Base-by-base conservation (phyloP, 1,140 invertebrate genomes). In the Drosophila repleta region DNA sequence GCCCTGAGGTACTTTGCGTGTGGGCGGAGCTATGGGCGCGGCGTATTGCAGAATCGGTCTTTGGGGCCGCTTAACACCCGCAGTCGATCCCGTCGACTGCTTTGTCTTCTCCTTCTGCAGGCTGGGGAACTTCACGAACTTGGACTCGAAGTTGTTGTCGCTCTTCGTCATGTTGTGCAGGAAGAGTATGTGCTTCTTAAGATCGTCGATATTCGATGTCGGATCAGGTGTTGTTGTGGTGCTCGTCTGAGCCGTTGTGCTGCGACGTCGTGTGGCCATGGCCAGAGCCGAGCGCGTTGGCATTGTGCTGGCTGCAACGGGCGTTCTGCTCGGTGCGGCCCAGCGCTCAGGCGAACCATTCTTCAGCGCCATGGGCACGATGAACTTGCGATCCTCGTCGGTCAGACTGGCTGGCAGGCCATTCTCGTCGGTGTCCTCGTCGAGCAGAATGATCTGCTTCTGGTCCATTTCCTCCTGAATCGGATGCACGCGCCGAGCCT, bases 401-500 rank as follows among this genome's bases (percentile, higher is more conserved):
- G 82, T 90, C 13, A 90, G 57, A 69, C 90, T 90, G 66, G 87
- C 74, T 1, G 90, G 85, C 35, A 90, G 64, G 46, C 80, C 79
- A 57, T 91, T 90, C 32, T 90, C 90, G 68, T 91, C 90, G 26
- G 84, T 90, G 62, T 90, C 88, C 37, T 91, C 90, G 32, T 91
- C 90, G n/a, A 91, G 75, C 35, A 91, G 66, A 17, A 90, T 84
- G 2, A 91, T 91, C 70, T 91, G 83, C 51, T 91, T 91, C 48
- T 89, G 90, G 56, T 91, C 85, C 88, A 91, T 91, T 65, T 91
- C 90, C 64, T 90, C 90, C 37, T 89, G 85, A 35, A 91, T 90
- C 1, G 88, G 90, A 76, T 89, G 88, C 4, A 83, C 35, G 0
- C 79, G 74, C 5, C 82, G 55, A 10, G 75, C 73, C 55, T 74